phyloP scores from a whole-genome alignment of 2,888 invertebrate genomes.

The Athripsodes cinereus region DNA sequence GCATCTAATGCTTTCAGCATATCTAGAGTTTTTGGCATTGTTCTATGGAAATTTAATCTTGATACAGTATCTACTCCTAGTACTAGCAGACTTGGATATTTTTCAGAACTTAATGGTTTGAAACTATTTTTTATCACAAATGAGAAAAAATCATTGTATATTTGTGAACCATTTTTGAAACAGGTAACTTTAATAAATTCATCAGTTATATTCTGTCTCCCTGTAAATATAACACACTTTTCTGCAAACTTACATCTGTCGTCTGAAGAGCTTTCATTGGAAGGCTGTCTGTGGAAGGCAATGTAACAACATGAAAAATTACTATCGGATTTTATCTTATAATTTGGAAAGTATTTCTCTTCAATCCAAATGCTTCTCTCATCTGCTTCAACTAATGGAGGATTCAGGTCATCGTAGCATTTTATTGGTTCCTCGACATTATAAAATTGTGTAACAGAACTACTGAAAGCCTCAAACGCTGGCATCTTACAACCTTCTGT shows the following conservation, averaged over 20 bases:
- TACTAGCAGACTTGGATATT: conserved; percentile 62
- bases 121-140: conserved; percentile 50
- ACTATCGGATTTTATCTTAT: conserved; percentile 42
- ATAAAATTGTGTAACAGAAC: conserved; percentile 49
- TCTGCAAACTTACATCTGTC: conserved; percentile 44
- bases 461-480: conserved; percentile 55
- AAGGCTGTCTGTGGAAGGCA: conserved; percentile 50
- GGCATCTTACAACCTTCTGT: conserved; percentile 65
- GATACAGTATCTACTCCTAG: conserved; percentile 84
- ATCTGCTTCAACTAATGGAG: conserved; percentile 53
- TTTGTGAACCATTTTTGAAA: conserved; percentile 38
- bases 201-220: conserved; percentile 40
- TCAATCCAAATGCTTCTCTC: conserved; percentile 54
- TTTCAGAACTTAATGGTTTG: neutral
- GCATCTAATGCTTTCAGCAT: conserved; percentile 58
- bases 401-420: conserved; percentile 47
- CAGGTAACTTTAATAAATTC: conserved; percentile 70
- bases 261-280: conserved; percentile 41
- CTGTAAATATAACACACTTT: conserved; percentile 45
- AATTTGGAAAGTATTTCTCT: conserved; percentile 40
- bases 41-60: conserved; percentile 75
- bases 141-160: conserved; percentile 64
- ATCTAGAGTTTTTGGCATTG: conserved; percentile 67
- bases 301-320: conserved; percentile 57
- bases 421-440: conserved; percentile 42